Base-by-base conservation (phyloP, 2,888 invertebrate genomes). In the Cheilosia soror region DNA sequence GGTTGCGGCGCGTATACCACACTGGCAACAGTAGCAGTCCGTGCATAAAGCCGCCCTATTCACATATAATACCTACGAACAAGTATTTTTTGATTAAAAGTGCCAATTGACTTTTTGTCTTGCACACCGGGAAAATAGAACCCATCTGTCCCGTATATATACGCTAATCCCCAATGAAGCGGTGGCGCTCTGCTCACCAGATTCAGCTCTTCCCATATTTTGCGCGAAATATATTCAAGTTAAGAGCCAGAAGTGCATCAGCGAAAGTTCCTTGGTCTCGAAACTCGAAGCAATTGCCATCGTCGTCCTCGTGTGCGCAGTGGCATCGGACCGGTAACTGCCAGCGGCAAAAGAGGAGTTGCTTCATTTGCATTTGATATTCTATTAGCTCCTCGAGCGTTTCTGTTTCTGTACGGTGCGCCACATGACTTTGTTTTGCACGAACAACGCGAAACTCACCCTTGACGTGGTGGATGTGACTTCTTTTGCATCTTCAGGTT, bases 281-380 rank as follows among this genome's bases (percentile, higher is more conserved):
- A 37, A 65, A 79, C 83, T 69, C 79, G 15, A 37, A 65, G 83
- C 79, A 84, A 84, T 75, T 65, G 58, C 66, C 62, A 27, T 42
- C 63, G 44, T 55, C 73, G 44, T 55, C 73, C 51, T 65, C 31
- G 40, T 55, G 29, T 49, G 53, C 44, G 72, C 29, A 20, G 68
- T 69, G 58, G 58, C 72, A 60, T 60, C 42, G 71, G 66, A 51
- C 68, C 51, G 42, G 73, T 63, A n/a, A 53, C 72, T 55, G 51
- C 53, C 66, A 63, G 76, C 49, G 66, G 80, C 71, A 63, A 72
- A 40, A 11, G 68, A 75, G 63, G 69, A 60, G 68, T 57, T 77
- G 71, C 78, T 68, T 78, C 77, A 86, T 86, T 86, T 86, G 81
- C 86, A 82, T 86, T 77, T 73, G 68, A 69, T 82, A 86, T 82